Conservation (phyloP, 2,888 invertebrate species). For the Tolmerus cingulatus region DNA sequence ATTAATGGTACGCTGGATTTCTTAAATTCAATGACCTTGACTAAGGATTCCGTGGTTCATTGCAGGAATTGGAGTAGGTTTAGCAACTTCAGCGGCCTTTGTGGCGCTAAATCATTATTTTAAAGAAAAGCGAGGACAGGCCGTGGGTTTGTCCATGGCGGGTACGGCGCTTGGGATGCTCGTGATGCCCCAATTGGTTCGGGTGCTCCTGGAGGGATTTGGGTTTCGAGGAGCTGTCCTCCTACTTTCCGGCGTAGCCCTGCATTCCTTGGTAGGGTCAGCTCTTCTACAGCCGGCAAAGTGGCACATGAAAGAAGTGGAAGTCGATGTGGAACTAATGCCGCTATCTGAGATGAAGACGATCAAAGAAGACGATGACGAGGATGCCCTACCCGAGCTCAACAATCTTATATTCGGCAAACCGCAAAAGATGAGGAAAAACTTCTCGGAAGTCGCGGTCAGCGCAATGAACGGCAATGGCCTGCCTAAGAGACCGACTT, state of each 20-base stretch:
- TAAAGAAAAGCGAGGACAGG: conserved; percentile 78
- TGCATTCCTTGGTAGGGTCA: conserved; percentile 74
- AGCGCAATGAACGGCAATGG: conserved; percentile 58
- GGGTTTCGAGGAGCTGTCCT: conserved; percentile 75
- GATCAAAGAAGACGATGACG: conserved; percentile 73
- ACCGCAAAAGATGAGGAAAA: conserved; percentile 60
- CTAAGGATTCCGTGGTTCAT: not conserved
- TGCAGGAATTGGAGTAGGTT: conserved; percentile 77
- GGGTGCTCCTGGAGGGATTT: conserved; percentile 70
- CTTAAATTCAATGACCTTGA: not conserved
- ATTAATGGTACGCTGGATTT: conserved; percentile 70
- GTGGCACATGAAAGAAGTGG: conserved; percentile 70
- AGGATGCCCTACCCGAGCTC: conserved; percentile 63
- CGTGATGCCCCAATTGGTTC: conserved; percentile 80
- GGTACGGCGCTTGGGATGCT: conserved; percentile 82
- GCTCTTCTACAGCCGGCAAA: conserved; percentile 75
- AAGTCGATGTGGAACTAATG: conserved; percentile 60
- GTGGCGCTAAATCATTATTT: conserved; percentile 82
- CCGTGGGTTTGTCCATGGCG: conserved; percentile 81
- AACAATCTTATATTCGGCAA: conserved; percentile 61
- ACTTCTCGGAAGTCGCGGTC: conserved; percentile 62
- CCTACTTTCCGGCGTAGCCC: conserved; percentile 72
- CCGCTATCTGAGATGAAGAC: conserved; percentile 70
- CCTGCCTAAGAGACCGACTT: conserved; percentile 61
- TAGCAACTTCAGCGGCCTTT: conserved; percentile 79